phyloP scores from a whole-genome alignment of 2,797 vertebrate species.

The Crax fasciolata region DNA sequence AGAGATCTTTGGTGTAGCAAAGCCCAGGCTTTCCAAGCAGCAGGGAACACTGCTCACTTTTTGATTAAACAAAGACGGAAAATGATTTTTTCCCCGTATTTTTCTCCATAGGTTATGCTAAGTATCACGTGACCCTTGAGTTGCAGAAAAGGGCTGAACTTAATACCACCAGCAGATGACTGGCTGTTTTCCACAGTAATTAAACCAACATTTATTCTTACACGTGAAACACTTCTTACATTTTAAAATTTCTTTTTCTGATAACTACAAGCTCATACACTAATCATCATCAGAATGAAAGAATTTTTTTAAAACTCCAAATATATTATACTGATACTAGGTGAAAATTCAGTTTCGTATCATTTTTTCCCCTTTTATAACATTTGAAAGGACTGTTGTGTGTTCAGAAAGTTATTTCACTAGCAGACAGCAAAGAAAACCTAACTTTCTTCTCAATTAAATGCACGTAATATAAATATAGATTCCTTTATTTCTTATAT shows the following conservation, averaged over 20 bases:
- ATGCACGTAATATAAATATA: slow-evolving; percentile 5
- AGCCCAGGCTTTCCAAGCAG: background rate
- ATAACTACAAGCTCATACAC: background rate
- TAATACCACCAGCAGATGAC: background rate
- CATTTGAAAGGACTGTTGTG: background rate
- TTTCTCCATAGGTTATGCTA: background rate
- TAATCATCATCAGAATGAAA: background rate
- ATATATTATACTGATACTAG: background rate
- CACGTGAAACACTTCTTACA: background rate
- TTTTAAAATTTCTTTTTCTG: background rate
- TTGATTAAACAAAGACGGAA: background rate
- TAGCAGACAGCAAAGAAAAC: slow-evolving; percentile 10
- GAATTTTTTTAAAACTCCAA: background rate
- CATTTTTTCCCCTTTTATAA: background rate
- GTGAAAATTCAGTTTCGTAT: background rate
- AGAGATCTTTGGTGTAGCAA: rapidly evolving
- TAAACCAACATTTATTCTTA: rapidly evolving
- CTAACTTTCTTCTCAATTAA: slow-evolving; percentile 34
- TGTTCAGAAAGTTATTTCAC: slow-evolving; percentile 15
- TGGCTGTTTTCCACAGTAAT: background rate
- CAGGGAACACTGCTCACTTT: background rate
- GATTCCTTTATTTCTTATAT: background rate
- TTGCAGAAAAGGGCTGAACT: background rate
- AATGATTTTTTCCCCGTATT: background rate
- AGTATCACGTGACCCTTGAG: background rate